Conservation (phyloP, 2,113 vertebrate genomes). For the Lamprologus ornatipinnis region DNA sequence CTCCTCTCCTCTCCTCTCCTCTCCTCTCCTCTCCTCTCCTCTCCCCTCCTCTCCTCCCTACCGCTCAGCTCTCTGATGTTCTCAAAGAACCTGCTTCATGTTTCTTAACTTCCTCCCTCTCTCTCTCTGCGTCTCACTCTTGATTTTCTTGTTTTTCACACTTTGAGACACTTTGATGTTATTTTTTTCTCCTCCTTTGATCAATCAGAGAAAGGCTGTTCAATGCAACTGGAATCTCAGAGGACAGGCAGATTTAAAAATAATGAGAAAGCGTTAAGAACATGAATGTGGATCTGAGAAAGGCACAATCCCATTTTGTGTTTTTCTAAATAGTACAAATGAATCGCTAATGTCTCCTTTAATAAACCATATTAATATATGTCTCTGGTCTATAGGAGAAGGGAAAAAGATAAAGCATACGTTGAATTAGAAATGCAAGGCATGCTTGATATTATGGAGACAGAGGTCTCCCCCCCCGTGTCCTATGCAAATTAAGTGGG, state of each 20-base stretch:
- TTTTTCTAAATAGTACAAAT: constrained; percentile 31
- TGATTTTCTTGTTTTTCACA: constrained; percentile 30
- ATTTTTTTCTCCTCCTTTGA: constrained; percentile 38
- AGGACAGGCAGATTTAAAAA: constrained; percentile 9
- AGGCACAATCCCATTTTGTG: constrained; percentile 9
- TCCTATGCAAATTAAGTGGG: constrained; percentile 44
- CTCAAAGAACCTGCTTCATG: neutral
- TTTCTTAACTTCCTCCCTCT: constrained; percentile 1
- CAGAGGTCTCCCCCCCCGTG: neutral
- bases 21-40: neutral
- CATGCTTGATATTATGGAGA: constrained; percentile 34
- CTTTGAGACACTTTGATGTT: constrained; percentile 50
- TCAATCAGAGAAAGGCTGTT: constrained; percentile 31
- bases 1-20: neutral
- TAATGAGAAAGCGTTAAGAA: constrained; percentile 28
- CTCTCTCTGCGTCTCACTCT: neutral
- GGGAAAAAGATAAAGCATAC: neutral
- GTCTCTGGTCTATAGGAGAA: neutral
- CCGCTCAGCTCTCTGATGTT: neutral
- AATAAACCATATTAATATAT: constrained; percentile 8
- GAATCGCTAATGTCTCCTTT: neutral
- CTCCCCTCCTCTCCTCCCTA: neutral
- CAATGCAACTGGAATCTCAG: constrained; percentile 1
- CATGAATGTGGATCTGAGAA: neutral
- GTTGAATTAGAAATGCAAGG: constrained; percentile 9